phyloP scores from a whole-genome alignment of 2,888 invertebrate genomes.

The Invenusta paracnida region DNA sequence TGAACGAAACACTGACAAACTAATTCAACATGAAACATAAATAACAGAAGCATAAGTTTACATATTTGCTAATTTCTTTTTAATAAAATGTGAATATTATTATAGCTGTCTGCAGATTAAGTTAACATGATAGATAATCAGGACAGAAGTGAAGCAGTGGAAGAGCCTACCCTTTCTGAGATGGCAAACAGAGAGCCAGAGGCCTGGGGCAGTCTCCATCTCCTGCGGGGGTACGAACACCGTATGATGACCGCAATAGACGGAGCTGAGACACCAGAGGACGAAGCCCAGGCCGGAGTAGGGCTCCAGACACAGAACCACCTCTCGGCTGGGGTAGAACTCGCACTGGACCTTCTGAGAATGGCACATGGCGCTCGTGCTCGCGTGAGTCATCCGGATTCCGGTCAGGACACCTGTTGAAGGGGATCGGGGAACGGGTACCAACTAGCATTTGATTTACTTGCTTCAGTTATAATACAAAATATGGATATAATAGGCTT shows the following conservation, averaged over 20 bases:
- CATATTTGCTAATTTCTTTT: too few relatives aligned
- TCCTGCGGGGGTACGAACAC: constrained; percentile 95
- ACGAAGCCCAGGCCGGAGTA: constrained; percentile 97
- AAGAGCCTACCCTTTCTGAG: constrained; percentile 6
- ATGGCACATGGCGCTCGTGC: constrained; percentile 80
- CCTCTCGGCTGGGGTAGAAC: constrained; percentile 93
- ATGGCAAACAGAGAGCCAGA: constrained; percentile 59
- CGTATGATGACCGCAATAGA: constrained; percentile 97
- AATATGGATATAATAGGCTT: too few relatives aligned
- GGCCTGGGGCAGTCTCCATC: constrained; percentile 88
- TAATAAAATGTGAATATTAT: too few relatives aligned
- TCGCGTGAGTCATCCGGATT: constrained; percentile 79
- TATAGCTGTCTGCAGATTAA: too few relatives aligned
- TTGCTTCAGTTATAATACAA: too few relatives aligned
- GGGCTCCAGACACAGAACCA: constrained; percentile 93
- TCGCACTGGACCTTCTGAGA: constrained; percentile 97
- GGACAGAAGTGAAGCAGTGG: too few relatives aligned
- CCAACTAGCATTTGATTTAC: too few relatives aligned
- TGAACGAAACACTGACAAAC: too few relatives aligned
- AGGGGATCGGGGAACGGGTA: too few relatives aligned
- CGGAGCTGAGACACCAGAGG: constrained; percentile 82
- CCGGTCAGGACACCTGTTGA: constrained; percentile 39
- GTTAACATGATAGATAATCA: too few relatives aligned
- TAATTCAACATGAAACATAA: too few relatives aligned
- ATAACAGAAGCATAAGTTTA: too few relatives aligned